Percentiles rank a stretch among this genome's conserved stretches.
Evolutionary conservation across 2,113 vertebrate species (phyloP).

Genomic region (Cryptomyrus ogoouensis): DNA sequence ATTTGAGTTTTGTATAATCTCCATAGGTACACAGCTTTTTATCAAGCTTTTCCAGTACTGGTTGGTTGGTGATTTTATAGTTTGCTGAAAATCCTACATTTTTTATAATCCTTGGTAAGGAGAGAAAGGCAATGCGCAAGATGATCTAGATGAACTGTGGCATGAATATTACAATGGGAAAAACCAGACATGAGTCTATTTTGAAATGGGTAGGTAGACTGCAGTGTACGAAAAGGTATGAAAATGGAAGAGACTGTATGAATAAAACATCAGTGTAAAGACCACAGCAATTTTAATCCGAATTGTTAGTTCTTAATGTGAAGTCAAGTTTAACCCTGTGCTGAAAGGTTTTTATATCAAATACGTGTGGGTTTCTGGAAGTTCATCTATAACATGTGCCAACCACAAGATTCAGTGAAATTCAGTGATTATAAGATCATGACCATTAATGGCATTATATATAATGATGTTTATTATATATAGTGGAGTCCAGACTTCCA

Average conservation of each 20-base stretch:
- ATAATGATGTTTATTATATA: neutral
- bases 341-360: neutral
- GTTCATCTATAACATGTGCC: neutral
- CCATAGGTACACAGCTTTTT: neutral
- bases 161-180: neutral
- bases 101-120: neutral
- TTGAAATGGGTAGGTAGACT: neutral
- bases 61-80: neutral
- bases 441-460: neutral
- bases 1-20: neutral
- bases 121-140: neutral
- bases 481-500: neutral
- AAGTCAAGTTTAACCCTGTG: neutral
- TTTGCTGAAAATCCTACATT: neutral
- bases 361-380: neutral
- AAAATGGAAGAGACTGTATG: neutral
- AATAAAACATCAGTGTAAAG: neutral
- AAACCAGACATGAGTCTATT: neutral
- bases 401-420: neutral
- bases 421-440: neutral
- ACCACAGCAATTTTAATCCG: neutral
- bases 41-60: neutral
- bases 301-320: neutral
- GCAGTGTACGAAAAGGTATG: neutral
- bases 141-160: neutral